Evolutionary conservation across 2,797 vertebrate genomes (phyloP).

Genomic region (Peromyscus aztecus): DNA sequence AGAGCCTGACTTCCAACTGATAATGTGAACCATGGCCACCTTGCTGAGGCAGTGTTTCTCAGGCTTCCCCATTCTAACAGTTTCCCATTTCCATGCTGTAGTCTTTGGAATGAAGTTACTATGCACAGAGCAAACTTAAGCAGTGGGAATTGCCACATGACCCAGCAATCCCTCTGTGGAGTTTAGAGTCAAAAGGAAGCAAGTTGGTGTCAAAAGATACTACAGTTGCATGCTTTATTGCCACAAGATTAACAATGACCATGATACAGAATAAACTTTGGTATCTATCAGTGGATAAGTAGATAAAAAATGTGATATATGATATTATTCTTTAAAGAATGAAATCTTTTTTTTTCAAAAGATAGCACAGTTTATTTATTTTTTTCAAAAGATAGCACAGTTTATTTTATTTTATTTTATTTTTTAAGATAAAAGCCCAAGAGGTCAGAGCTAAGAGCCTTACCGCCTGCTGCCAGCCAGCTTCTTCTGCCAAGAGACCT

Average conservation of each 20-base stretch:
- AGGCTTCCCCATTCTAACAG: background rate
- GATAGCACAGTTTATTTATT: too few relatives aligned
- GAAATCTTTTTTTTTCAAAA: too few relatives aligned
- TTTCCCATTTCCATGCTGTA: background rate
- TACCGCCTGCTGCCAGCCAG: too few relatives aligned
- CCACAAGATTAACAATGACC: background rate
- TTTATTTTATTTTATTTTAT: too few relatives aligned
- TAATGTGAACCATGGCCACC: background rate
- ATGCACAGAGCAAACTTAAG: background rate
- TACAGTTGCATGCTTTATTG: background rate
- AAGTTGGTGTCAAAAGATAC: background rate
- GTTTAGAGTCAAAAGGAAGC: background rate
- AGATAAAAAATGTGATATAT: background rate
- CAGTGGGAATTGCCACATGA: background rate
- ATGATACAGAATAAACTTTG: background rate
- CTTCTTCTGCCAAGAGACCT: too few relatives aligned
- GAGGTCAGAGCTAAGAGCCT: too few relatives aligned
- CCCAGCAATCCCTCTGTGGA: background rate
- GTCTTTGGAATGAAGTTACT: slow-evolving; percentile 20
- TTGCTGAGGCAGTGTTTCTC: background rate
- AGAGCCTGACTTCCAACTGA: background rate
- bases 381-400: too few relatives aligned
- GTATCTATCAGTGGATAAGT: too few relatives aligned
- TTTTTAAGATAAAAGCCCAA: too few relatives aligned
- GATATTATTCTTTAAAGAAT: background rate